Evolutionary conservation across 1,140 invertebrate genomes (phyloP), one percentile per base, ranked within the genome.

Genomic region (Drosophila albomicans): DNA sequence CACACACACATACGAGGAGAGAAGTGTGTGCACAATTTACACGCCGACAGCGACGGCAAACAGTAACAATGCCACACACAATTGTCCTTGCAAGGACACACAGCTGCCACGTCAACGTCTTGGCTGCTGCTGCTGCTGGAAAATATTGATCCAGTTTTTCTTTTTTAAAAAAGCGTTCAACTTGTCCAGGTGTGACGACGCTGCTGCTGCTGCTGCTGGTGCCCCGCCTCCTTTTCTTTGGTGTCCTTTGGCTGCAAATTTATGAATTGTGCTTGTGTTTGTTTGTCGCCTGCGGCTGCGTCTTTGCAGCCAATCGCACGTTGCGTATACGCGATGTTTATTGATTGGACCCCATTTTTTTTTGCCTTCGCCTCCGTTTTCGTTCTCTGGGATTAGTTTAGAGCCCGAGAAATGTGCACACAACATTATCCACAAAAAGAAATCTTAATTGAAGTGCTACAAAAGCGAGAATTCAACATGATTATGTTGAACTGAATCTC

Each of bases 11-110:
- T 0, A 0, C 20, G 20, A 25, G 20, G 20, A 25, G 20, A 25
- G 32, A 54, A 46, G 57, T 46, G 48, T 65, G 49, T 65, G 49
- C 32, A 8, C 54, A 65, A 49, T 64, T 64, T 56, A 48, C 62
- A 72, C 62, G 54, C 70, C 35, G 45, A 25, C 10, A 10, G 20
- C 20, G 3, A 51, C 16, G 7, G 28, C 8, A 48, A 58, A 38
- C 52, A 54, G 67, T 62, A 64, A 75, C 73, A 75, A 75, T 58
- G 58, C 41, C 62, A 70, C 76, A 75, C 85, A 75, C 85, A 84
- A 87, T 85, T 88, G 85, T 89, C 81, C 85, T 89, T 78, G 71
- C 85, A 88, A 88, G 85, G 85, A 88, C 85, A 89, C 68, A 52
- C 45, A 78, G 78, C 79, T 75, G 81, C 75, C 79, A 82, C 72